Base-by-base conservation (phyloP, 1,140 invertebrate species). In the Scaptodrosophila lebanonensis region DNA sequence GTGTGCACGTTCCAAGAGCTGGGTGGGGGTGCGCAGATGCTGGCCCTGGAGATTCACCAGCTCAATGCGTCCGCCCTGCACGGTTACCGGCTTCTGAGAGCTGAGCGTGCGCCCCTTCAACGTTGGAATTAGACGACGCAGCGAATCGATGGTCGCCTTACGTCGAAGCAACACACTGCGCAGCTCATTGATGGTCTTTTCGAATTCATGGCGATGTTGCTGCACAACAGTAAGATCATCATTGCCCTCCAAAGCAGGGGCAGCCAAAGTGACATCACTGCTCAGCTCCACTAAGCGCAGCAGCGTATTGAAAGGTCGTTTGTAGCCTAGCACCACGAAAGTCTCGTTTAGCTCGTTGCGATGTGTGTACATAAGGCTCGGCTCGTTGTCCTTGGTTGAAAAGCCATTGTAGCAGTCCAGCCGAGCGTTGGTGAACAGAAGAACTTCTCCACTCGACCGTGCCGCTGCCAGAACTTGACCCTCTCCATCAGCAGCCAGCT, bases 331-430 rank as follows among this genome's bases (percentile, higher is more conserved):
- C 33, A 86, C 0, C 7, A 86, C 6, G 16, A 68, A 85, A 8
- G 47, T 73, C 16, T 84, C 83, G 9, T 83, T 82, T 8, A 17
- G 57, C 0, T 22, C 4, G 27, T 84, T 85, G 13, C 29, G 47
- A 30, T 83, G 71, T 2, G 35, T 62, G 1, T 68, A 18, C 11
- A 86, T 4, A 0, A 43, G 50, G n/a, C 42, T 60, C 4, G 82
- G 61, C 5, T 63, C 29, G 13, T 33, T n/a, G 9, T 66, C 43
- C 11, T 64, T 51, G 0, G 32, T 60, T 0, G 22, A 30, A 5
- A 71, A 86, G 12, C 75, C 82, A 7, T 58, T 82, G 33, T 75
- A 85, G 38, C 84, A 86, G 39, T 86, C 75, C 44, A 86, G 36
- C 7, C 72, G 73, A 4, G 67, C 33, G 13, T 43, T 83, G 2